phyloP scores from a whole-genome alignment of 2,888 invertebrate genomes.

The Rosalia funebris region DNA sequence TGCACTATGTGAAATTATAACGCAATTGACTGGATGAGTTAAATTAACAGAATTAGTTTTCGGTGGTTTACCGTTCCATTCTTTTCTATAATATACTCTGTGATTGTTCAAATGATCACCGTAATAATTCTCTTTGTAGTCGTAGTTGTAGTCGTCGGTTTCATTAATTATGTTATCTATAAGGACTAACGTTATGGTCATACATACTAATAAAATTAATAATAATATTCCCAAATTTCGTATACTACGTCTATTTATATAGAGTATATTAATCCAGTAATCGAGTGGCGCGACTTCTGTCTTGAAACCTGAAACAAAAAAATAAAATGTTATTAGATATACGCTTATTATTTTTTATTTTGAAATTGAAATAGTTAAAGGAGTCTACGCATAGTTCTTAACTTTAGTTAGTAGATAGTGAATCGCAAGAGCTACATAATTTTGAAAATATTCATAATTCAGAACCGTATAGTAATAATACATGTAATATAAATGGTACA shows the following conservation, averaged over 20 bases:
- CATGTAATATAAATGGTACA: too few relatives aligned
- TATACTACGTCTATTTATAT: background rate
- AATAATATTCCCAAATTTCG: constrained; percentile 7
- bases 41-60: constrained; percentile 61
- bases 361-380: too few relatives aligned
- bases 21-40: constrained; percentile 62
- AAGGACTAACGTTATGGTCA: background rate
- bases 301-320: constrained; percentile 10
- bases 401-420: too few relatives aligned
- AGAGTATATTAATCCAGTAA: background rate
- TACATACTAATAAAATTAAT: constrained; percentile 4
- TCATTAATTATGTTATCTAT: background rate
- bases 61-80: constrained; percentile 73
- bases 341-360: too few relatives aligned
- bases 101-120: constrained; percentile 30
- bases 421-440: too few relatives aligned
- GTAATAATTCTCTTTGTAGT: constrained; percentile 18
- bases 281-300: background rate
- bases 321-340: too few relatives aligned
- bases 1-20: constrained; percentile 67
- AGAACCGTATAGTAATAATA: too few relatives aligned
- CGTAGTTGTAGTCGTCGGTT: constrained; percentile 1
- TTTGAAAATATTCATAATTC: too few relatives aligned
- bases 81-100: constrained; percentile 34
- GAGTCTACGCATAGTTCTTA: too few relatives aligned